A percentile compares a stretch with the other conserved stretches of the same genome.
Conservation (phyloP, 2,113 vertebrate genomes). For the Athene noctua region DNA sequence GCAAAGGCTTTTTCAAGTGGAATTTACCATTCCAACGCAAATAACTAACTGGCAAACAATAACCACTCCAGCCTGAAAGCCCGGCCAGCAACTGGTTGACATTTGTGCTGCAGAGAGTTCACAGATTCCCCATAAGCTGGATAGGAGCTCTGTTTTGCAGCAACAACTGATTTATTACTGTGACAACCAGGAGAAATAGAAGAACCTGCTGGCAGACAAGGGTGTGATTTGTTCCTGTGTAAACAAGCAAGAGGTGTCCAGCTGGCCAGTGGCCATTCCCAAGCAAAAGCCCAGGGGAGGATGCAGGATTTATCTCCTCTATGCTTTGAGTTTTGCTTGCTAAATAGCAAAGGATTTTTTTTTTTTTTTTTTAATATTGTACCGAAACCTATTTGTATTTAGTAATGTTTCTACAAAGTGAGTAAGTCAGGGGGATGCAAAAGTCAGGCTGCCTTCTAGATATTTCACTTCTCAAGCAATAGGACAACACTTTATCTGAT, state of each 20-base stretch:
- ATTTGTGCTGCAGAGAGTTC: slow-evolving; percentile 48
- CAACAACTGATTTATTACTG: slow-evolving; percentile 58
- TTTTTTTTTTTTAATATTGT: background rate
- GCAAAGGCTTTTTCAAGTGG: slow-evolving; percentile 5
- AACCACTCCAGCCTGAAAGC: slow-evolving; percentile 2
- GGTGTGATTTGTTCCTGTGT: slow-evolving; percentile 32
- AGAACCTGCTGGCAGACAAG: slow-evolving; percentile 29
- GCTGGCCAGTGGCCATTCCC: slow-evolving; percentile 30
- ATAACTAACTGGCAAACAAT: slow-evolving; percentile 36
- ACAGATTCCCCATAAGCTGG: slow-evolving; percentile 21
- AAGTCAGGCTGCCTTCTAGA: background rate
- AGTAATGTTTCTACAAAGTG: background rate
- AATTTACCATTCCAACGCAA: slow-evolving; percentile 42
- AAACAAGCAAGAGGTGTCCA: slow-evolving; percentile 11
- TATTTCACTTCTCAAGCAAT: background rate
- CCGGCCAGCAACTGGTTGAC: slow-evolving; percentile 6
- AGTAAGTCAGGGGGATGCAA: background rate
- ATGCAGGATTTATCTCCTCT: background rate
- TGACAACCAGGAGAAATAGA: slow-evolving; percentile 58
- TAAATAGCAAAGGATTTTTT: background rate
- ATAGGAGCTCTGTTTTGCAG: slow-evolving; percentile 46
- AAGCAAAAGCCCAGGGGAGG: background rate
- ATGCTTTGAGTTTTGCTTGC: background rate
- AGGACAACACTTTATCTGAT: background rate
- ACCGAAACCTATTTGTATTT: background rate